phyloP scores from a whole-genome alignment of 2,888 invertebrate species.

The Tetanocera ferruginea region DNA sequence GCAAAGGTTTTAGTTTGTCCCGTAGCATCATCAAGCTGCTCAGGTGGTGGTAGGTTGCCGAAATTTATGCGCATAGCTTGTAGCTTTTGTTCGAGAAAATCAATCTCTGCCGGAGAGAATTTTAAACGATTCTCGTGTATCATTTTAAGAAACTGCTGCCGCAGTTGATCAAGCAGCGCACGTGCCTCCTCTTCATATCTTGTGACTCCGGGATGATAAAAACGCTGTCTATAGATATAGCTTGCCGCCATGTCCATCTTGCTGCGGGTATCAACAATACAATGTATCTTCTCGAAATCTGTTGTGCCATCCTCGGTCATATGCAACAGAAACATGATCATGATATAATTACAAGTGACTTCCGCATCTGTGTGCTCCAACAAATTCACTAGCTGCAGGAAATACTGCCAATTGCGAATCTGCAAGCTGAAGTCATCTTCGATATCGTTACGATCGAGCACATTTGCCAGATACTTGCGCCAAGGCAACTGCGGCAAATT shows the following conservation, averaged over 20 bases:
- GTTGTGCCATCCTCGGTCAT: conserved; percentile 49
- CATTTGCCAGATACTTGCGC: conserved; percentile 51
- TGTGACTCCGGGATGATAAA: conserved; percentile 35
- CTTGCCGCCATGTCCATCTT: conserved; percentile 58
- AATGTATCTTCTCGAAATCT: conserved; percentile 46
- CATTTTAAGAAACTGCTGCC: conserved; percentile 49
- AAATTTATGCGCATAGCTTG: conserved; percentile 55
- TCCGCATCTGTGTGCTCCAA: conserved; percentile 41
- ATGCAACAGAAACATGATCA: conserved; percentile 56
- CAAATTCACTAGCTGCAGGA: conserved; percentile 46
- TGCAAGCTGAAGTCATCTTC: conserved; percentile 43
- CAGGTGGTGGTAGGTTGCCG: conserved; percentile 58
- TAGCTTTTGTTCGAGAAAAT: conserved; percentile 50
- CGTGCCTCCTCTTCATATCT: conserved; percentile 15
- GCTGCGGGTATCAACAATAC: conserved; percentile 57
- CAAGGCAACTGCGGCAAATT: conserved; percentile 50
- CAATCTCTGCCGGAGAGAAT: conserved; percentile 29
- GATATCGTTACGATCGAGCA: conserved; percentile 43
- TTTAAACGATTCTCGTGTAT: conserved; percentile 50
- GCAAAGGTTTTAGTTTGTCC: background rate
- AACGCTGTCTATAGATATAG: conserved; percentile 53
- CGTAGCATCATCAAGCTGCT: conserved; percentile 17
- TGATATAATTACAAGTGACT: conserved; percentile 57
- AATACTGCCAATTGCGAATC: conserved; percentile 46
- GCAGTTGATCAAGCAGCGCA: conserved; percentile 40